Evolutionary conservation across 2,797 vertebrate genomes (phyloP), one percentile per base, ranked within the genome.

Genomic region (Tachyglossus aculeatus): DNA sequence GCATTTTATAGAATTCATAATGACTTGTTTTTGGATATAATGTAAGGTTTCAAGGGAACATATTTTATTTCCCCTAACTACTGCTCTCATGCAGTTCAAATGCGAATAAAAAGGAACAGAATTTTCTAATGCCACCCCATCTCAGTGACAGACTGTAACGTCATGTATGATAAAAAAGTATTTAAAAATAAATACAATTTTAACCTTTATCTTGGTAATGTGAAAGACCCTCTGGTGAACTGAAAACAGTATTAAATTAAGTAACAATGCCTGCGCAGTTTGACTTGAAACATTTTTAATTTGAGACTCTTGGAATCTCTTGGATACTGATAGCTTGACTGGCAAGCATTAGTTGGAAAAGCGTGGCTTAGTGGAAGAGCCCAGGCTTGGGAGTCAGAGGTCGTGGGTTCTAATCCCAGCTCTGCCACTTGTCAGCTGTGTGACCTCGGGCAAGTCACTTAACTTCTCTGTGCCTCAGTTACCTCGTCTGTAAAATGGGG

Each of bases 21-120:
- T 56, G 73, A 62, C 9, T 16, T 36, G 14, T 57, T 69, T 62
- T 61, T 29, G 45, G 29, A 63, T 50, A 41, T 40, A 41, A 40
- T 40, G 54, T 73, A 45, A 53, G 53, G 37, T 50, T 40, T 11
- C 21, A n/a, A 47, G 31, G 31, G 21, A 67, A 59, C 32, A 1
- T 8, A 34, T 52, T 65, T 72, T 56, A 41, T 68, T 62, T 65
- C 39, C 37, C 72, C 29, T 57, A 34, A 68, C 14, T 14, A 60
- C 29, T 68, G 50, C 9, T 58, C 22, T 65, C 24, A 31, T 52
- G 39, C 70, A 78, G 79, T 63, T 76, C 47, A 63, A 14, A 70
- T 64, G 31, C 18, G n/a, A 75, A 48, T 12, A 71, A 63, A 63
- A 56, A 21, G 3, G 25, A 38, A 8, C 7, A 44, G 32, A 9